Evolutionary conservation across 1,140 invertebrate species (phyloP).

Genomic region (Zeugodacus cucurbitae): DNA sequence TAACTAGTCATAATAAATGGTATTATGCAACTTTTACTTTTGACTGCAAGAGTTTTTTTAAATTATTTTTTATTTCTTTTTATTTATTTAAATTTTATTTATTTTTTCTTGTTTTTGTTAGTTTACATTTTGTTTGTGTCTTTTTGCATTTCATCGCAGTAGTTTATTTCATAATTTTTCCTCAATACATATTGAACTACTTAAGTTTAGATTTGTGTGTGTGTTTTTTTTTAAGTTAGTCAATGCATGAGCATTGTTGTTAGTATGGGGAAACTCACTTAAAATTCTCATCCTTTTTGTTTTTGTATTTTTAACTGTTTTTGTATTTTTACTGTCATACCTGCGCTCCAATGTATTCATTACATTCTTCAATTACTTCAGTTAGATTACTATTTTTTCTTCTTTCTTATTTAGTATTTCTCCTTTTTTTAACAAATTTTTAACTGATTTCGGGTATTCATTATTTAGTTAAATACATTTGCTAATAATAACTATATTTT

Average conservation of each 20-base stretch:
- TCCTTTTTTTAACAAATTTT: not conserved
- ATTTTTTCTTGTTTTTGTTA: not conserved
- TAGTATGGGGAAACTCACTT: not conserved
- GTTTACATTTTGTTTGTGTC: not conserved
- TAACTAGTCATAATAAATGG: not conserved
- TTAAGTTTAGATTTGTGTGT: not conserved
- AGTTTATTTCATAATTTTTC: slow-evolving; percentile 6
- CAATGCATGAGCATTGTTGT: not conserved
- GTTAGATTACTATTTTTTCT: not conserved
- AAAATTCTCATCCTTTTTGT: not conserved
- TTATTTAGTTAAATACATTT: not conserved
- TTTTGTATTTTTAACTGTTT: not conserved
- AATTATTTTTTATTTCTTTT: not conserved
- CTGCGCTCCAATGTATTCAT: too few species aligned
- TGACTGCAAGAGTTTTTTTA: not conserved
- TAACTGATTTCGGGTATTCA: not conserved
- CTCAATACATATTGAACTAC: slow-evolving; percentile 38
- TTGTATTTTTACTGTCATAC: not conserved
- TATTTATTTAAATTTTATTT: not conserved
- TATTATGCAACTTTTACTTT: slow-evolving; percentile 3
- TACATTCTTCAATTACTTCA: not conserved
- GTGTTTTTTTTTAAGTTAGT: not conserved
- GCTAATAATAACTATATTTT: slow-evolving; percentile 10
- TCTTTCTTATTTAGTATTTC: not conserved
- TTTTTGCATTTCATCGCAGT: slow-evolving; percentile 24